Evolutionary conservation across 2,113 vertebrate genomes (phyloP), one percentile per base, ranked within the genome.

Genomic region (Colius striatus): DNA sequence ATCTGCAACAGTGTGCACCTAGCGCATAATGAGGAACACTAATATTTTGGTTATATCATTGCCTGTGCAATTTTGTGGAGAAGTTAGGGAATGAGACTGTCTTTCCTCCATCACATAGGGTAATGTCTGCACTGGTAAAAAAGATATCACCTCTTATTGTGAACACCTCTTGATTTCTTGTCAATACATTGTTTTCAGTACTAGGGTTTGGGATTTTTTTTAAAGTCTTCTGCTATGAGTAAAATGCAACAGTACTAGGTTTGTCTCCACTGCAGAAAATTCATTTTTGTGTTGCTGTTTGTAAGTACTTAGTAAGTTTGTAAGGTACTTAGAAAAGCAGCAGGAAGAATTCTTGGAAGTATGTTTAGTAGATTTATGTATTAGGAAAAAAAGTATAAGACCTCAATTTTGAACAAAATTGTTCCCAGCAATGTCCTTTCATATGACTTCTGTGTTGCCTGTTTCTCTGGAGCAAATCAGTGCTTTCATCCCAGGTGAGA

Each of bases 331-430:
- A 12, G 18, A 60, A 70, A 75, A 87, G 21, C 25, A 36, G 8
- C 3, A 9, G 25, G 36, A 82, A 84, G 77, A 43, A 3, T 10
- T 65, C 38, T 70, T 78, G 23, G 16, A 90, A 62, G 16, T 57
- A 53, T 32, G 8, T 17, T 53, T 62, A 34, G 22, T 16, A 74
- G 16, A 66, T 34, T 27, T 34, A 7, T 0, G 0, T 75, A 29
- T 61, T 58, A 62, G 23, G 67, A 75, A 74, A 43, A 74, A 26
- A 9, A 29, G 25, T 58, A 25, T 45, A 62, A 20, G n/a, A 82
- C 17, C 14, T 63, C 16, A 27, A 0, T 82, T 90, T 82, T 66
- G 51, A 72, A 38, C 22, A 67, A 71, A 84, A 67, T 47, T 80
- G 4, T 67, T 89, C 36, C 67, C n/a, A 58, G 21, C 20, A 62